Evolutionary conservation across 1,140 invertebrate genomes (phyloP), one percentile per base, ranked within the genome.

Genomic region (Aphidius ervi): DNA sequence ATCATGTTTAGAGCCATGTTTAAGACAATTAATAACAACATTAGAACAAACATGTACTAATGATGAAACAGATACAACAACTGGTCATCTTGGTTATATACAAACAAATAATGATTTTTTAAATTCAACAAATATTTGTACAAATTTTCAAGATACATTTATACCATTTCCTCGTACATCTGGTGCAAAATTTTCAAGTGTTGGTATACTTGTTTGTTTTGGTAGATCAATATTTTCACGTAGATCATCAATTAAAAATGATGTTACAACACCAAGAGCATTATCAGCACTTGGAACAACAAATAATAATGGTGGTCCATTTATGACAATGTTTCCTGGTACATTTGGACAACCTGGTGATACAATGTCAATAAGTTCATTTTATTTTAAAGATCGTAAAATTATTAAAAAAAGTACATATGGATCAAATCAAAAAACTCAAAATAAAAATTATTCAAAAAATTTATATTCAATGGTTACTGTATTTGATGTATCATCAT

Each of bases 131-230:
- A 75, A 71, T 55, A 75, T 79, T 40, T 77, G 69, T 42, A 64
- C 70, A 16, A 78, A 77, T 67, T 79, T 77, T 70, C 86, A 89
- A 60, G 90, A 92, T 71, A 85, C 88, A n/a, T 92, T 89, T 67
- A 92, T 98, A 64, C 95, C 95, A 1, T 98, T 96, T 80, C 95
- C 95, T 1, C 82, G 93, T 58, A 97, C 94, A 1, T 96, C 92
- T 9, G 94, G 94, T 5, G 94, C 93, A 1, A 89, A 90, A 72
- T 98, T 97, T 82, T 95, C 92, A 78, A 89, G 89, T 46, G 47
- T 63, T 4, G 85, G 84, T 66, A 85, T 88, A 37, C 78, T 95
- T 39, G 91, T 94, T 7, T 92, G 90, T 62, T 97, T 97, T 76
- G 90, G 90, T 49, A 84, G 93, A 61, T 88, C 90, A 1, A 82